Evolutionary conservation across 2,797 vertebrate genomes (phyloP).

Genomic region (Semaprochilodus insignis): DNA sequence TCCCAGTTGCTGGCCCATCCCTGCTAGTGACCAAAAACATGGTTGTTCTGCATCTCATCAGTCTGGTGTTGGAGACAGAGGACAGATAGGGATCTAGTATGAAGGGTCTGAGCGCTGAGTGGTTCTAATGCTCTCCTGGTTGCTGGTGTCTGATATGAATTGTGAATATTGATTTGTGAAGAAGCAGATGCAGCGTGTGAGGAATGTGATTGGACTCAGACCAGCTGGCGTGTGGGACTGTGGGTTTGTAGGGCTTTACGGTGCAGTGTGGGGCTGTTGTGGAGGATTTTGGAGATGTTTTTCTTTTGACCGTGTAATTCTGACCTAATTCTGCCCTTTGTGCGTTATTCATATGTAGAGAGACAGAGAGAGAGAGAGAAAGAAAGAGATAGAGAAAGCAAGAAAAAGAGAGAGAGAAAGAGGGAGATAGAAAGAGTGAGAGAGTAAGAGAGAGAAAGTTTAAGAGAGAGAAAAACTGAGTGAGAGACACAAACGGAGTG

Average conservation of each 20-base stretch:
- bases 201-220: not conserved
- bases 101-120: not conserved
- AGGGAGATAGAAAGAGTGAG: not conserved
- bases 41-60: too few relatives aligned
- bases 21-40: too few relatives aligned
- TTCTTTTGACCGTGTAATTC: not conserved
- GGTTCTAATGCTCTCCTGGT: too few relatives aligned
- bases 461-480: not conserved
- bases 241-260: too few relatives aligned
- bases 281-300: not conserved
- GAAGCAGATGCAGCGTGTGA: conserved; percentile 3
- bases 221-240: not conserved
- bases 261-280: not conserved
- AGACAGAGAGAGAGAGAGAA: too few relatives aligned
- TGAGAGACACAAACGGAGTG: not conserved
- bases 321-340: not conserved
- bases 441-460: not conserved
- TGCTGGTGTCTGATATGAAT: not conserved
- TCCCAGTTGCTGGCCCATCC: too few relatives aligned
- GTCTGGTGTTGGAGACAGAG: too few relatives aligned
- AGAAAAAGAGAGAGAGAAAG: not conserved
- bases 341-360: not conserved
- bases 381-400: not conserved
- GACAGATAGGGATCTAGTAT: not conserved
- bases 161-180: not conserved